phyloP scores from a whole-genome alignment of 2,888 invertebrate species.

The Epinotia brunnichana region DNA sequence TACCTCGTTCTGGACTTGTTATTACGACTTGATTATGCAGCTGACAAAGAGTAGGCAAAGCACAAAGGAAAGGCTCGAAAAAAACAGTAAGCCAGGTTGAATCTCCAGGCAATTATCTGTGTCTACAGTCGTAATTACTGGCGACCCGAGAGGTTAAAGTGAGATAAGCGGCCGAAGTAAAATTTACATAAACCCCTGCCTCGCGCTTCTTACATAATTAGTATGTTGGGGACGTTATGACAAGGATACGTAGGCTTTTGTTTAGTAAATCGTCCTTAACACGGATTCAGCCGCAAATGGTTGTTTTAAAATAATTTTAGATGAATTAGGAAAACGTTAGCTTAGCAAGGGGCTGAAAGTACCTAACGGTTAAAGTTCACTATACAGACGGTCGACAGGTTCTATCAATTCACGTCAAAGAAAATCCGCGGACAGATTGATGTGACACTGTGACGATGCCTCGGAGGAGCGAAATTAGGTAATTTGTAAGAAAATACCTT shows the following conservation, averaged over 20 bases:
- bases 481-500: slow-evolving; percentile 43
- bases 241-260: slow-evolving; percentile 41
- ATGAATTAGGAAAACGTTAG: slow-evolving; percentile 25
- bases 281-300: slow-evolving; percentile 43
- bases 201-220: slow-evolving; percentile 55
- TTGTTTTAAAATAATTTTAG: slow-evolving; percentile 28
- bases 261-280: slow-evolving; percentile 41
- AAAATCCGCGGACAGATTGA: slow-evolving; percentile 58
- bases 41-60: slow-evolving; percentile 25
- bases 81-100: slow-evolving; percentile 50
- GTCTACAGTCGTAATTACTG: slow-evolving; percentile 67
- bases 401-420: slow-evolving; percentile 48
- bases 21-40: slow-evolving; percentile 35
- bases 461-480: slow-evolving; percentile 37
- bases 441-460: slow-evolving; percentile 47
- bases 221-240: slow-evolving; percentile 45
- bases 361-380: slow-evolving; percentile 32
- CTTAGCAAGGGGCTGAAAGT: slow-evolving; percentile 10
- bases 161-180: slow-evolving; percentile 61
- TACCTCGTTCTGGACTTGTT: slow-evolving; percentile 21
- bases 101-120: slow-evolving; percentile 67
- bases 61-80: slow-evolving; percentile 28
- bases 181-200: slow-evolving; percentile 56
- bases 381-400: slow-evolving; percentile 45
- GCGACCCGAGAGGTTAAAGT: slow-evolving; percentile 53